phyloP scores from a whole-genome alignment of 2,113 vertebrate genomes.

The Cervus canadensis region DNA sequence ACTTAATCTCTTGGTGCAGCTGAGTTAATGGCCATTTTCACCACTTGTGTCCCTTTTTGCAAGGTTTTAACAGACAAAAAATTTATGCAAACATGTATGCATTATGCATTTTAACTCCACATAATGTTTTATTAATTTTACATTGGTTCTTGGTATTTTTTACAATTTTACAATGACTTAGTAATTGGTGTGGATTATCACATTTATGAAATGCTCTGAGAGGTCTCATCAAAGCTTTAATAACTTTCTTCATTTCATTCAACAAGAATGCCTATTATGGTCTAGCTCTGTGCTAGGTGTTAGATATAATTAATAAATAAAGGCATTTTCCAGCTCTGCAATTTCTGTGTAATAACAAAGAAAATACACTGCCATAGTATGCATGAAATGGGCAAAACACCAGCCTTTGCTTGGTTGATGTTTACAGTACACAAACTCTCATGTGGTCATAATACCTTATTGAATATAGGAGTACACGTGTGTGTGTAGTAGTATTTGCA shows the following conservation, averaged over 20 bases:
- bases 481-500: neutral
- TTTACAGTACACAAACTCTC: neutral
- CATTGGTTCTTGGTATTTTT: neutral
- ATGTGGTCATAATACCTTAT: neutral
- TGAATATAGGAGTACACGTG: neutral
- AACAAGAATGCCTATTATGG: neutral
- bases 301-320: neutral
- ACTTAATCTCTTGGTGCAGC: neutral
- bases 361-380: neutral
- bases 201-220: neutral
- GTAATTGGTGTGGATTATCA: neutral
- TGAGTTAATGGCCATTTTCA: neutral
- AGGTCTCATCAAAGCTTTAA: neutral
- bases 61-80: neutral
- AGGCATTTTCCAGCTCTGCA: neutral
- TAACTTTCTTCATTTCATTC: slow-evolving; percentile 6
- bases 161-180: neutral
- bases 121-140: neutral
- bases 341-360: neutral
- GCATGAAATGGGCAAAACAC: neutral
- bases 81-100: neutral
- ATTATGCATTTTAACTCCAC: neutral
- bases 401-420: neutral
- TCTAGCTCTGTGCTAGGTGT: neutral
- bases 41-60: neutral